Conservation (phyloP, 2,797 vertebrate genomes). For the Eulemur mongoz region DNA sequence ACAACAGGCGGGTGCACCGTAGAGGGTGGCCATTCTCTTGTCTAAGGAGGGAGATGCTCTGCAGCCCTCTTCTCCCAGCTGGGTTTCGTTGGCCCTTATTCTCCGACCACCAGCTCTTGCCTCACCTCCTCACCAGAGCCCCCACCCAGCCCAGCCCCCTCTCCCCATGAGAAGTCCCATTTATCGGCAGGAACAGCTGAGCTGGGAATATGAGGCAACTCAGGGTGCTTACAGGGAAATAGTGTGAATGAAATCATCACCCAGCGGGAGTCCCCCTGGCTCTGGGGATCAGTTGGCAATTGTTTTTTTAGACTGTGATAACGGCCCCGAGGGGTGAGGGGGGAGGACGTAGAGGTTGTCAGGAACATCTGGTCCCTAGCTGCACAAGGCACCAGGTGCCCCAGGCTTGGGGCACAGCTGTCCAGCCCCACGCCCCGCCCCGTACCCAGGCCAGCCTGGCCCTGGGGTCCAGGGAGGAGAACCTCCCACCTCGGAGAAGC, state of each 20-base stretch:
- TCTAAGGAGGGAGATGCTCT: not conserved
- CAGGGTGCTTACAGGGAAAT: conserved; percentile 58
- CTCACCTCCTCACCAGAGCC: not conserved
- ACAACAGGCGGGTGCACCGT: not conserved
- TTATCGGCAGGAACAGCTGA: conserved; percentile 59
- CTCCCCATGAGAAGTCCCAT: not conserved
- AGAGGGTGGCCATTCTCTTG: not conserved
- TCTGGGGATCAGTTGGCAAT: conserved; percentile 47
- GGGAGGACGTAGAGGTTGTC: not conserved
- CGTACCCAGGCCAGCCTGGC: not conserved
- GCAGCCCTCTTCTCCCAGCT: not conserved
- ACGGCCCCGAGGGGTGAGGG: not conserved
- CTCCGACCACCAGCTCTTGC: not conserved
- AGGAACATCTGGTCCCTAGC: not conserved
- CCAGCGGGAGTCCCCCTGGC: conserved; percentile 68
- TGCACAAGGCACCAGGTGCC: not conserved
- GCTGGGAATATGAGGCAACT: not conserved
- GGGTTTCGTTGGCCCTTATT: not conserved
- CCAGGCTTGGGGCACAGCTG: not conserved
- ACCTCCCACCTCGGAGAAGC: not conserved
- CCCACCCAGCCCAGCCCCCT: not conserved
- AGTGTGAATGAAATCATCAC: conserved; percentile 72
- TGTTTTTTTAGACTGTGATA: conserved; percentile 62
- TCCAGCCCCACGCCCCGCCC: not conserved
- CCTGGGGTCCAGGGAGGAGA: not conserved